Base-by-base conservation (phyloP, 2,888 invertebrate genomes). In the Phortica okadai region DNA sequence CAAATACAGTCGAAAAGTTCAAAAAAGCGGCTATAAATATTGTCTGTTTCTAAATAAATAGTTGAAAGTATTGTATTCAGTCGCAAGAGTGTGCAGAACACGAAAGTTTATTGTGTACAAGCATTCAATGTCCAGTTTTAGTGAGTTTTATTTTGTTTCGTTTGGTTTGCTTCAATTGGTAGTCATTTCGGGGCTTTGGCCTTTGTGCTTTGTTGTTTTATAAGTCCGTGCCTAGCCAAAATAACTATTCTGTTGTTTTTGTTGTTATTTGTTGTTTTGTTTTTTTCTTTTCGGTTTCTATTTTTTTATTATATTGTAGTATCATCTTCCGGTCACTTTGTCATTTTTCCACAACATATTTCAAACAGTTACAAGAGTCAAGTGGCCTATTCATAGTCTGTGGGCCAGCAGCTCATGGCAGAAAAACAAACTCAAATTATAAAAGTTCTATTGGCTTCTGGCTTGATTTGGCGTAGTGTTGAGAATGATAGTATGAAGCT, bases 291-390 rank as follows among this genome's bases (percentile, higher is more conserved):
- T 21, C 59, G 41, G 58, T 62, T 69, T 11, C 42, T 25, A 8
- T 44, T 58, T 77, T 74, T 80, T 76, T 79, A 78, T 85, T 85
- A 87, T 85, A 87, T 87, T 85, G 83, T 78, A 82, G 88, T 88
- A 84, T 85, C 86, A 87, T 89, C 90, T 90, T 88, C 89, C 90
- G 90, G 89, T 87, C 85, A 88, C 83, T 89, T 90, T 89, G 87
- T 89, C 87, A 89, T 87, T 86, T 86, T 84, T 84, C 83, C 82
- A 83, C 81, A 85, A 84, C 87, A 89, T 88, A 84, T 85, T 84
- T 89, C 88, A 88, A 88, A 86, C 82, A 79, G 87, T 82, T n/a
- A 66, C 67, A 79, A 64, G 79, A 82, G 84, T 83, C 86, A 88
- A 86, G 87, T 85, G 86, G 83, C 82, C 83, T 82, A 81, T 83